phyloP scores from a whole-genome alignment of 2,888 invertebrate species.

The Drosophila stalkeri region DNA sequence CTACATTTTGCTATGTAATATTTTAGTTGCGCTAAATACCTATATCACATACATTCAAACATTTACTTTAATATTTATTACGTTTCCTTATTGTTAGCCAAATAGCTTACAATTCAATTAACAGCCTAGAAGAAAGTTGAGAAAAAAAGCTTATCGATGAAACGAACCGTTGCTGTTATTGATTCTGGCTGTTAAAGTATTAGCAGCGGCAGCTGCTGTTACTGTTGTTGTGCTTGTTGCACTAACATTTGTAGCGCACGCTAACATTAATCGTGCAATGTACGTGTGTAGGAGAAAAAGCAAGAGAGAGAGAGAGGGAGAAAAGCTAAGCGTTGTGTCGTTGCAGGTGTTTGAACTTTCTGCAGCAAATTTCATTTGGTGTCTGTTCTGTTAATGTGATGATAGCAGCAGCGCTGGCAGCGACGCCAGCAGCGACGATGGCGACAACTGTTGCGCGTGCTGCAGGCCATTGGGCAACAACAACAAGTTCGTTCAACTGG shows the following conservation, averaged over 20 bases:
- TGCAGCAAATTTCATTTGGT: constrained; percentile 28
- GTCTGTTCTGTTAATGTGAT: constrained; percentile 28
- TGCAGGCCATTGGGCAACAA: constrained; percentile 47
- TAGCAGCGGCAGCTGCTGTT: constrained; percentile 3
- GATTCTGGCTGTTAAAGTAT: not conserved
- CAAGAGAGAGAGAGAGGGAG: not conserved
- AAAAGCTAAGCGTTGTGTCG: constrained; percentile 27
- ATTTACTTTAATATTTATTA: not conserved
- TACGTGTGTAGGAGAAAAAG: not conserved
- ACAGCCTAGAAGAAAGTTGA: constrained; percentile 23
- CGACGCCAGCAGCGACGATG: not conserved
- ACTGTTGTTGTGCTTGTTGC: constrained; percentile 4
- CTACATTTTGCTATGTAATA: too few relatives aligned
- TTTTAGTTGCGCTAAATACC: too few relatives aligned
- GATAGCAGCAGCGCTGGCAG: constrained; percentile 9
- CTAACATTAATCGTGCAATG: constrained; percentile 7
- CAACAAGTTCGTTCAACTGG: constrained; percentile 56
- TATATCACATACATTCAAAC: too few relatives aligned
- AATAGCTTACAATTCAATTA: constrained; percentile 3
- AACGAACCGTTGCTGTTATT: constrained; percentile 53
- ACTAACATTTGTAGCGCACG: not conserved
- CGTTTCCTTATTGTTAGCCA: not conserved
- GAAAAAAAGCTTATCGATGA: constrained; percentile 63
- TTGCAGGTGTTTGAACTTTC: constrained; percentile 58
- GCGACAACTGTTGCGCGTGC: constrained; percentile 50